A percentile compares a stretch with the other conserved stretches of the same genome.
Conservation (phyloP, 2,797 vertebrate genomes). For the Bryconaethiops microstoma region DNA sequence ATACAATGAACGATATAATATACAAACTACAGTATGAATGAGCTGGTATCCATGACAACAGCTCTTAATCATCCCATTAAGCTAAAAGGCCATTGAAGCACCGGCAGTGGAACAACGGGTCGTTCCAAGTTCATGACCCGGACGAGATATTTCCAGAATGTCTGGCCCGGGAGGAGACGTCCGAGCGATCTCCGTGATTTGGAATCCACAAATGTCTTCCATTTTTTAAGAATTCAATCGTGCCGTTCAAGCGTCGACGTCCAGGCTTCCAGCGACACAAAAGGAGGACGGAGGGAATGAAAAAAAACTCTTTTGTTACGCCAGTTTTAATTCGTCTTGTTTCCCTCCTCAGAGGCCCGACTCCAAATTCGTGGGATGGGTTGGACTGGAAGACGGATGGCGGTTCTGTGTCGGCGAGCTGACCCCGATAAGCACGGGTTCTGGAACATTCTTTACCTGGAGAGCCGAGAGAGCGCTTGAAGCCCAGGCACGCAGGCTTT, state of each 20-base stretch:
- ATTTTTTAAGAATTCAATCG: not conserved
- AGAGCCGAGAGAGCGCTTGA: conserved; percentile 12
- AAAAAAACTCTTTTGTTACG: not conserved
- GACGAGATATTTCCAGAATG: conserved; percentile 7
- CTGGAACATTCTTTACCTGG: conserved; percentile 33
- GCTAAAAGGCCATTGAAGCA: not conserved
- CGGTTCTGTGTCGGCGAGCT: conserved; percentile 28
- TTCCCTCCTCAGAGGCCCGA: conserved; percentile 13
- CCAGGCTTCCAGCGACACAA: conserved; percentile 1
- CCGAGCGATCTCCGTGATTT: too few species aligned
- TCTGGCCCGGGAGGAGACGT: not conserved
- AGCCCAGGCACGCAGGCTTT: not conserved
- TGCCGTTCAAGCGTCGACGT: not conserved
- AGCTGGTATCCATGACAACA: not conserved
- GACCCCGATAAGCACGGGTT: conserved; percentile 26
- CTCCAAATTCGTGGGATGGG: conserved; percentile 25
- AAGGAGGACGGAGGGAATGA: not conserved
- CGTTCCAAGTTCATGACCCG: not conserved
- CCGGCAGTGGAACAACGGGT: not conserved
- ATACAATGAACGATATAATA: too few species aligned
- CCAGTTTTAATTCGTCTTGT: conserved; percentile 19
- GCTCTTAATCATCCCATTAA: not conserved
- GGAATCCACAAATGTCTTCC: not conserved
- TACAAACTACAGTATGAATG: too few species aligned
- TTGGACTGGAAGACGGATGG: conserved; percentile 42